These are phyloP conservation scores for Gordius sp. DNA, from an alignment of 2,888 invertebrate species.

Conservation along the genomic window DNA sequence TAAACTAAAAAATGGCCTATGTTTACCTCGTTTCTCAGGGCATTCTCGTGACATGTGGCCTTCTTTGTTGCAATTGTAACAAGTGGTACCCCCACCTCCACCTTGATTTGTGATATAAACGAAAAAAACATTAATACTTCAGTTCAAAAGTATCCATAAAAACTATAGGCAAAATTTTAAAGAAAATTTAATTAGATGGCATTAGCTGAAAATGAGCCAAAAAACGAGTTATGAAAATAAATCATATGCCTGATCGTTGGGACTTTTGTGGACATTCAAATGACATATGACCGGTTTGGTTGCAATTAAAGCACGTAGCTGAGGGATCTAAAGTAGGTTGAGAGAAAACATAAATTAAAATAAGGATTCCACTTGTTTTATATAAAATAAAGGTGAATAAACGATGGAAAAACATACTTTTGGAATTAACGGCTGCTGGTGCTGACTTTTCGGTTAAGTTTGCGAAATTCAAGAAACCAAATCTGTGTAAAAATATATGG, in stretches of 20 bases:
- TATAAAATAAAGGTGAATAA: not conserved
- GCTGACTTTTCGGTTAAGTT: not conserved
- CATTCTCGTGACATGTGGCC: constrained; percentile 8
- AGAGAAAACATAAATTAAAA: not conserved
- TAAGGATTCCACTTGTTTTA: not conserved
- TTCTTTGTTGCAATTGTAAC: constrained; percentile 13
- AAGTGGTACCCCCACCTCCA: too few relatives aligned
- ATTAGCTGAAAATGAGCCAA: too few relatives aligned
- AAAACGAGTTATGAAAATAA: too few relatives aligned
- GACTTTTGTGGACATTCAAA: constrained; percentile 14
- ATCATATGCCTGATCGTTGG: too few relatives aligned
- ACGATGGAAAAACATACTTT: not conserved
- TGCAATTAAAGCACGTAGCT: constrained; percentile 5
- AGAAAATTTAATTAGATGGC: too few relatives aligned
- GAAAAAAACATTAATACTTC: too few relatives aligned
- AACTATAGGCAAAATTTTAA: too few relatives aligned
- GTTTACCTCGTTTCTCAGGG: constrained; percentile 10
- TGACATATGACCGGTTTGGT: constrained; percentile 8
- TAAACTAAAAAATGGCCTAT: too few relatives aligned
- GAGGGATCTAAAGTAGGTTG: not conserved
- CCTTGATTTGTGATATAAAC: too few relatives aligned
- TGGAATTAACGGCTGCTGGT: not conserved
- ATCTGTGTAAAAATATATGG: not conserved
- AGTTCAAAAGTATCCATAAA: too few relatives aligned
- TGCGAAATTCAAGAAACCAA: not conserved